These are phyloP conservation scores for Anastatus disparis DNA, from an alignment of 1,140 invertebrate species.

Conservation along the genomic window DNA sequence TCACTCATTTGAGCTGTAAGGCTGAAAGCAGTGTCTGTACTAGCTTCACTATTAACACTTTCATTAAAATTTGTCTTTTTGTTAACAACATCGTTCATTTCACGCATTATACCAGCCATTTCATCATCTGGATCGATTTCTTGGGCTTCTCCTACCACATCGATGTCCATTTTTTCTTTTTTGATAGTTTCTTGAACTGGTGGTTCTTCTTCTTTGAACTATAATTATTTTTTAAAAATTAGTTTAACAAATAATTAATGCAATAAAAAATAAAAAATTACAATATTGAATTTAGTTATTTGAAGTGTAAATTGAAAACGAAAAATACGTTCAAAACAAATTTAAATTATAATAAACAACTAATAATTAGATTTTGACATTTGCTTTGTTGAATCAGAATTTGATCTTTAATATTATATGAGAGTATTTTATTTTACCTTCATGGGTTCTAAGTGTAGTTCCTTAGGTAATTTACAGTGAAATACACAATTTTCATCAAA, in stretches of 20 bases:
- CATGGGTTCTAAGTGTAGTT: constrained; percentile 60
- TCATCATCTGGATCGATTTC: constrained; percentile 66
- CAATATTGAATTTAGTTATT: too few species aligned
- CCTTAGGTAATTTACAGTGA: constrained; percentile 73
- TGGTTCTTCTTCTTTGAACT: constrained; percentile 57
- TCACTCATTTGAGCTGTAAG: constrained; percentile 62
- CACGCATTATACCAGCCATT: constrained; percentile 65
- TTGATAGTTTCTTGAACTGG: constrained; percentile 20
- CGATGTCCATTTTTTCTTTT: constrained; percentile 57
- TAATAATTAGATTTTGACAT: neutral
- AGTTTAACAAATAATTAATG: constrained; percentile 14
- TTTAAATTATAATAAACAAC: too few species aligned
- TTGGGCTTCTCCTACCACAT: constrained; percentile 55
- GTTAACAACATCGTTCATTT: constrained; percentile 61
- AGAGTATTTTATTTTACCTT: constrained; percentile 46
- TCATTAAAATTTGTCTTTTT: constrained; percentile 60
- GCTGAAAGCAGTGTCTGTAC: constrained; percentile 64
- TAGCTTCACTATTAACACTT: constrained; percentile 62
- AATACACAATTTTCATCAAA: constrained; percentile 77
- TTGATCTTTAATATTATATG: neutral
- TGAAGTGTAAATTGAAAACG: too few species aligned
- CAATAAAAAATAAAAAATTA: neutral
- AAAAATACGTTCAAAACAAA: too few species aligned
- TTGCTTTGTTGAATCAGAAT: too few species aligned
- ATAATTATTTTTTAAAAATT: constrained; percentile 37